phyloP scores from a whole-genome alignment of 2,797 vertebrate species.

The Apodemus agrarius region DNA sequence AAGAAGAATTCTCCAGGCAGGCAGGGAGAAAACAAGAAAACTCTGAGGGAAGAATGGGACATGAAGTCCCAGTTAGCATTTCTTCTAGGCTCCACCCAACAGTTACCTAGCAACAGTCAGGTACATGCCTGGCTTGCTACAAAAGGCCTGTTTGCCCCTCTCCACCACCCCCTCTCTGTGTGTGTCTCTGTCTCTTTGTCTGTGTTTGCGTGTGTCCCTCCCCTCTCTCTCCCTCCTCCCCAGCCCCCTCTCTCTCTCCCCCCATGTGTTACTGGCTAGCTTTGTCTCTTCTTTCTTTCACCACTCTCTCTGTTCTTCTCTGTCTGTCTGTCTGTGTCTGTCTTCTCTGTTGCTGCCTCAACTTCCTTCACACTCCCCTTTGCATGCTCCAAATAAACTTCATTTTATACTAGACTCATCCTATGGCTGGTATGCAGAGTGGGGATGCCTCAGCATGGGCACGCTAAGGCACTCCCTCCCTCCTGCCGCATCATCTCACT shows the following conservation, averaged over 20 bases:
- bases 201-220: too few relatives aligned
- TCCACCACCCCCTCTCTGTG: too few relatives aligned
- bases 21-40: background rate
- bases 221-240: too few relatives aligned
- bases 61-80: background rate
- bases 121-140: background rate
- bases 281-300: too few relatives aligned
- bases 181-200: too few relatives aligned
- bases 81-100: background rate
- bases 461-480: too few relatives aligned
- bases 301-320: too few relatives aligned
- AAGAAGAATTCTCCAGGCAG: background rate
- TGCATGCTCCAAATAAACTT: background rate
- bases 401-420: too few relatives aligned
- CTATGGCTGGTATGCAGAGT: background rate
- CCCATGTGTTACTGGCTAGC: too few relatives aligned
- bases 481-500: background rate
- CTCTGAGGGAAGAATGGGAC: background rate
- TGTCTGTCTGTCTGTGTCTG: too few relatives aligned
- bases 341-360: background rate
- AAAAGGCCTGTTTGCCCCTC: background rate
- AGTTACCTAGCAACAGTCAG: background rate
- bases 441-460: background rate
- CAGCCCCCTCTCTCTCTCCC: too few relatives aligned
- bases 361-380: background rate